Conservation (phyloP, 2,888 invertebrate species). For the Dascillus cervinus region DNA sequence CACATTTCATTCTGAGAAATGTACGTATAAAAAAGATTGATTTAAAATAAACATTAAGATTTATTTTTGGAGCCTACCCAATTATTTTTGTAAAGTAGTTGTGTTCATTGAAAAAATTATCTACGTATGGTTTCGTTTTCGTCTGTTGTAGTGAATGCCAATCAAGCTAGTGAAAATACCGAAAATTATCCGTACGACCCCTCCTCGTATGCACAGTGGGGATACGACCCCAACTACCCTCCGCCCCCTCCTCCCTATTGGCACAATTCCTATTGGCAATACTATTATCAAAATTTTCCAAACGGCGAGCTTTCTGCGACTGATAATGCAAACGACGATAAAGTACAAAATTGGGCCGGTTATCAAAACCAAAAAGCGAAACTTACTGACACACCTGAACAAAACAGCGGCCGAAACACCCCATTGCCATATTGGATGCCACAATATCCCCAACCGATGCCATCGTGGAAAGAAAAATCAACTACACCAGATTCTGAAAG, state of each 20-base stretch:
- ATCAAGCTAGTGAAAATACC: conserved; percentile 32
- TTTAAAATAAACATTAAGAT: conserved; percentile 8
- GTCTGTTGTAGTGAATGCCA: conserved; percentile 42
- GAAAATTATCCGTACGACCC: conserved; percentile 32
- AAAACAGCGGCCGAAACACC: too few relatives aligned
- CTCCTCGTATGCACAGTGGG: conserved; percentile 22
- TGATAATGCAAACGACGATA: conserved; percentile 1
- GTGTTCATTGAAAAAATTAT: conserved; percentile 6
- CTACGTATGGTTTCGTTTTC: conserved; percentile 14
- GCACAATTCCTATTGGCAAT: conserved; percentile 28
- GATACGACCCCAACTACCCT: conserved; percentile 18
- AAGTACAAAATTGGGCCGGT: conserved; percentile 3
- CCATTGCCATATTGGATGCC: neutral
- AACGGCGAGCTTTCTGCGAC: conserved; percentile 6
- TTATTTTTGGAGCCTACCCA: conserved; percentile 24
- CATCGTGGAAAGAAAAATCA: neutral
- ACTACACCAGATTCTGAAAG: neutral
- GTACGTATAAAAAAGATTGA: conserved; percentile 4
- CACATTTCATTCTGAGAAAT: conserved; percentile 13
- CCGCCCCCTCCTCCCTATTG: conserved; percentile 20
- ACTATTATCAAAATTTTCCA: conserved; percentile 26
- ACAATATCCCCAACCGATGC: neutral
- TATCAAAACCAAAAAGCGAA: neutral
- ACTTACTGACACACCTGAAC: neutral
- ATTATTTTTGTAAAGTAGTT: conserved; percentile 15